phyloP scores from a whole-genome alignment of 2,888 invertebrate species.

The Acronicta aceris region DNA sequence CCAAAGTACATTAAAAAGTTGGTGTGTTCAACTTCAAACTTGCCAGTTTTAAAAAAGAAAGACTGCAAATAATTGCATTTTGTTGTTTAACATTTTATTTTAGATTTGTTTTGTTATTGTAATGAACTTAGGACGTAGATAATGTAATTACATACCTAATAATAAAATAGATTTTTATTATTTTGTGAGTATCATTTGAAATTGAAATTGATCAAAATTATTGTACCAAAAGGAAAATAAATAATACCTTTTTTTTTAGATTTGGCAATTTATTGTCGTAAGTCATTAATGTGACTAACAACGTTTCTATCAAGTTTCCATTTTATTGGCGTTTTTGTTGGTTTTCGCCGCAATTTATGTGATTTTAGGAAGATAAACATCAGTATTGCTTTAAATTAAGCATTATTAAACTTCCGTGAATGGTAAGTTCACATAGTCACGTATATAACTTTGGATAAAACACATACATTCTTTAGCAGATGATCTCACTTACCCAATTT shows the following conservation, averaged over 20 bases:
- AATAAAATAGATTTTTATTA: too few relatives aligned
- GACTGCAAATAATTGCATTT: too few relatives aligned
- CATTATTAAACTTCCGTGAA: conserved; percentile 20
- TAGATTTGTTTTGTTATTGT: too few relatives aligned
- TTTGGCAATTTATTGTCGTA: conserved; percentile 25
- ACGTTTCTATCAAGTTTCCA: conserved; percentile 26
- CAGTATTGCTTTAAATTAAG: conserved; percentile 16
- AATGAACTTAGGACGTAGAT: too few relatives aligned
- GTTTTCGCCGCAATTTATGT: conserved; percentile 33
- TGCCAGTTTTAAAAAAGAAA: too few relatives aligned
- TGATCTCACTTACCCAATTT: conserved; percentile 58
- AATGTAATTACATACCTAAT: too few relatives aligned
- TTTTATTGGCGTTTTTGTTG: conserved; percentile 25
- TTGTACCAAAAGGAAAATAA: too few relatives aligned
- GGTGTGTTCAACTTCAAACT: too few relatives aligned
- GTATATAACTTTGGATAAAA: conserved; percentile 1
- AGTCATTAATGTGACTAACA: conserved; percentile 54
- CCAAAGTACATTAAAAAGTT: too few relatives aligned
- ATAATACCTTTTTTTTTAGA: conserved; percentile 3
- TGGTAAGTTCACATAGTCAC: conserved; percentile 42
- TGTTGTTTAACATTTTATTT: too few relatives aligned
- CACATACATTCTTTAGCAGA: conserved; percentile 24
- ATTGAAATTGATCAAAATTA: too few relatives aligned
- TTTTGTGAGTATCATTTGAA: too few relatives aligned
- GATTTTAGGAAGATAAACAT: conserved; percentile 15